Conservation (phyloP, 1,140 invertebrate species). For the Zaprionus kolodkinae region DNA sequence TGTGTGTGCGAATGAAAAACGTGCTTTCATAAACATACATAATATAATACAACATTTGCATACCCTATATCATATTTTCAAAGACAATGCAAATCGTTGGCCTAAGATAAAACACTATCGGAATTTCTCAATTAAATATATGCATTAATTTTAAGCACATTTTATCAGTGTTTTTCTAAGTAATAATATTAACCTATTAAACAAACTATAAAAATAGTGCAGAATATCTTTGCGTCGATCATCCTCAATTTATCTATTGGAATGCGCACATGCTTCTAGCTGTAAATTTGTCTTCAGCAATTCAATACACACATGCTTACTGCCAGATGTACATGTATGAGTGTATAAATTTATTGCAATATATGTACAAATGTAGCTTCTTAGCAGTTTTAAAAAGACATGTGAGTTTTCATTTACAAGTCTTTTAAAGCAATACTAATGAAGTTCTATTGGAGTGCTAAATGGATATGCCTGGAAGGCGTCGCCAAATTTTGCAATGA, state of each 20-base stretch:
- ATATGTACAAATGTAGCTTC: not conserved
- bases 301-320: not conserved
- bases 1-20: slow-evolving; percentile 11
- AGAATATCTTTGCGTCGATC: not conserved
- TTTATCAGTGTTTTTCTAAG: not conserved
- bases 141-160: too few relatives aligned
- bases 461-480: slow-evolving; percentile 27
- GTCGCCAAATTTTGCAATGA: slow-evolving; percentile 7
- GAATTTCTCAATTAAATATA: too few relatives aligned
- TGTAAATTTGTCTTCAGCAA: slow-evolving; percentile 4
- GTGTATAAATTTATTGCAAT: slow-evolving; percentile 14
- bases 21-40: slow-evolving; percentile 26
- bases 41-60: not conserved
- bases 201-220: not conserved
- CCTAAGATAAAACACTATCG: not conserved
- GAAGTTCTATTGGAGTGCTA: not conserved
- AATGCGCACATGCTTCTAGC: slow-evolving; percentile 48
- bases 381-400: not conserved
- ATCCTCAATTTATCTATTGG: slow-evolving; percentile 1
- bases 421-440: slow-evolving; percentile 26
- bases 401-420: not conserved
- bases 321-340: slow-evolving; percentile 1
- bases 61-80: not conserved
- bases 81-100: not conserved
- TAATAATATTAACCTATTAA: not conserved